Evolutionary conservation across 2,888 invertebrate genomes (phyloP), one percentile per base, ranked within the genome.

Genomic region (Leptinotarsa rubiginosa): DNA sequence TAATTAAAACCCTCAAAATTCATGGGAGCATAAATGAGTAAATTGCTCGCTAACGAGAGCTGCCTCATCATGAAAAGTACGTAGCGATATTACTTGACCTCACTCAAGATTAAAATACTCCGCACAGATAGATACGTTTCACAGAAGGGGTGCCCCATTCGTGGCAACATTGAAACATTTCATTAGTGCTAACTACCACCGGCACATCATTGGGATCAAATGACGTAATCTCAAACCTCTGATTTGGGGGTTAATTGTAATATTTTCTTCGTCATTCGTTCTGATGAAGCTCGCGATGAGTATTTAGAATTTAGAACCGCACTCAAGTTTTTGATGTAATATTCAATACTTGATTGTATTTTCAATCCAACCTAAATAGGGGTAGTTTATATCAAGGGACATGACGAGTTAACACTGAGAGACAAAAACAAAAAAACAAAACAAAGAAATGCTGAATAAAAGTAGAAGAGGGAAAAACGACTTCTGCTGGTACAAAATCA

Each of bases 71-170:
- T 31, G 62, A 62, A 62, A 62, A 62, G 62, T 62, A 62, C 31
- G 62, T 31, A 31, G 62, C 41, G 10, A 62, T 62, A 62, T 62
- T 22, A 56, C 56, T 56, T 62, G 62, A 62, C 62, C 62, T 62
- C 62, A 62, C 62, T 31, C 62, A 62, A 62, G 62, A 62, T 62
- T 62, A 62, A 62, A 62, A 62, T 41, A 62, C 62, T 62, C 62
- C 62, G 41, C 62, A n/a, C 31, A 62, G 25, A 31, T 22, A 12
- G 3, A 41, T 41, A 41, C 41, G 16, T 62, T 16, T 62, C 62
- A 62, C 62, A 62, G 31, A 62, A 62, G 62, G 31, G 62, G 31
- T 62, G 62, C 62, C 31, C 1, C 62, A 62, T 62, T 62, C n/a
- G 62, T 31, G 25, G 41, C 15, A 62, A 41, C 62, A 41, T 62